phyloP scores from a whole-genome alignment of 2,113 vertebrate species.

The Salvelinus fontinalis region DNA sequence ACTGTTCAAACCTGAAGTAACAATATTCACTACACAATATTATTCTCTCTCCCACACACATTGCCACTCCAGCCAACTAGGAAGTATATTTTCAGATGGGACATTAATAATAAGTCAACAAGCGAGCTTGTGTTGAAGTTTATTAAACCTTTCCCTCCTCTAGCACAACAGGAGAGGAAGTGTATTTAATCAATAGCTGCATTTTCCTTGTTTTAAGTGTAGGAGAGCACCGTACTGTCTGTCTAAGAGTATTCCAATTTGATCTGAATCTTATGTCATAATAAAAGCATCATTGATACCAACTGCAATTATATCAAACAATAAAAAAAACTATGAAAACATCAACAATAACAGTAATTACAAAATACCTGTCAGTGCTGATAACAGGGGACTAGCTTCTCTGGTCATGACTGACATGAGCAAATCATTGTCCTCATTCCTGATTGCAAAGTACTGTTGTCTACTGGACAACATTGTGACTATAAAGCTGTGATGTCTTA shows the following conservation, averaged over 20 bases:
- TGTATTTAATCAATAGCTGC: constrained; percentile 72
- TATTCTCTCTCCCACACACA: constrained; percentile 53
- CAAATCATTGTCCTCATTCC: constrained; percentile 32
- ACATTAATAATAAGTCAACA: constrained; percentile 40
- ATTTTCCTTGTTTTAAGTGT: constrained; percentile 76
- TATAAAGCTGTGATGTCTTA: constrained; percentile 66
- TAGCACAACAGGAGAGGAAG: constrained; percentile 57
- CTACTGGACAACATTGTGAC: constrained; percentile 56
- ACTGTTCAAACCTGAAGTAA: constrained; percentile 24
- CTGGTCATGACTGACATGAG: constrained; percentile 50
- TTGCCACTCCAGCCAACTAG: constrained; percentile 8
- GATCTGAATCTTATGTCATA: constrained; percentile 65
- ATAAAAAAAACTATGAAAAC: constrained; percentile 69
- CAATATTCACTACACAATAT: constrained; percentile 9
- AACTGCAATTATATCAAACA: constrained; percentile 65
- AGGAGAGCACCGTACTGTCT: constrained; percentile 76
- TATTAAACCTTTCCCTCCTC: constrained; percentile 50
- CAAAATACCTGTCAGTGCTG: constrained; percentile 74
- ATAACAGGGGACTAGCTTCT: constrained; percentile 62
- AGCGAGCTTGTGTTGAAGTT: constrained; percentile 47
- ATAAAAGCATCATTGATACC: constrained; percentile 62
- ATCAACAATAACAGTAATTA: constrained; percentile 62
- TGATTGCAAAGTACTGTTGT: constrained; percentile 40
- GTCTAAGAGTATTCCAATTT: constrained; percentile 67
- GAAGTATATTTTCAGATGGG: constrained; percentile 26